These are phyloP conservation scores for Clarias pachynema DNA, from an alignment of 2,797 vertebrate genomes.

Conservation along the genomic window DNA sequence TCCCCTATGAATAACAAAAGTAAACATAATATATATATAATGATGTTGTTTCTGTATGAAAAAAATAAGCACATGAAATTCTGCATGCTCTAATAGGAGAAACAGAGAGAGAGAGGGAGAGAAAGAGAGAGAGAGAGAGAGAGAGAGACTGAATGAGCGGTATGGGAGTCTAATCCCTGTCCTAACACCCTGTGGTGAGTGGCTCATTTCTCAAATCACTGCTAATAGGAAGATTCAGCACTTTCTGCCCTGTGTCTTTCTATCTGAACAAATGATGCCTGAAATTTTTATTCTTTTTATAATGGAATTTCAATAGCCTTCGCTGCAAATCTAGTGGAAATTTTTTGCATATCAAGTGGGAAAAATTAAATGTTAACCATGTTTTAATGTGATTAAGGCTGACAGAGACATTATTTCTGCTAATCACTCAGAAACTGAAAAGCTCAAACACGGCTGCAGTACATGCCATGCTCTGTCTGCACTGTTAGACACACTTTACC, in stretches of 20 bases:
- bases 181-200: conserved; percentile 26
- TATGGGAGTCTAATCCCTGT: conserved; percentile 44
- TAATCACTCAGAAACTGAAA: conserved; percentile 98
- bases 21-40: neutral
- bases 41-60: neutral
- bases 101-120: conserved; percentile 10
- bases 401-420: conserved; percentile 99
- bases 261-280: conserved; percentile 99
- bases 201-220: conserved; percentile 87
- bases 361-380: conserved; percentile 99
- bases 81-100: neutral
- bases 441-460: conserved; percentile 89
- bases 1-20: neutral
- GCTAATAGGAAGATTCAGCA: conserved; percentile 98
- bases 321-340: conserved; percentile 99
- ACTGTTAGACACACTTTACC: conserved; percentile 30
- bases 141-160: conserved; percentile 29
- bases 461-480: conserved; percentile 73
- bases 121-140: conserved; percentile 35
- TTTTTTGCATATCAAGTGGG: conserved; percentile 99
- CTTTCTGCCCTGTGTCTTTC: conserved; percentile 91
- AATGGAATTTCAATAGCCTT: conserved; percentile 99
- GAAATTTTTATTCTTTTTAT: conserved; percentile 99
- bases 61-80: neutral
- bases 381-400: conserved; percentile 99